These are phyloP conservation scores for Limenitis arthemis DNA, from an alignment of 2,888 invertebrate species.

Conservation along the genomic window DNA sequence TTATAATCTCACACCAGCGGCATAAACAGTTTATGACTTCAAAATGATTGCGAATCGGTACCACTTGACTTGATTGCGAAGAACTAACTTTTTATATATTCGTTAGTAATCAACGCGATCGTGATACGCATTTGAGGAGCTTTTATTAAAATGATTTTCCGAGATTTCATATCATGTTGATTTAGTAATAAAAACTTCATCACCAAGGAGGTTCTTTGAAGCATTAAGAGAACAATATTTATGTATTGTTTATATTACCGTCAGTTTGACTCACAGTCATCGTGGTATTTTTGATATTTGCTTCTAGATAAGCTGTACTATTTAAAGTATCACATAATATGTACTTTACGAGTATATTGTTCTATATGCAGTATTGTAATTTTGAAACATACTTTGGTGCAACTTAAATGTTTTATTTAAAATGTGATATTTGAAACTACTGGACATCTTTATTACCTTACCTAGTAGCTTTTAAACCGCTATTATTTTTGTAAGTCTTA, in stretches of 20 bases:
- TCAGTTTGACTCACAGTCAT: not conserved
- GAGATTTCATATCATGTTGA: not conserved
- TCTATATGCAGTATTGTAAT: not conserved
- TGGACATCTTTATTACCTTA: conserved; percentile 61
- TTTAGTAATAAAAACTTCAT: conserved; percentile 11
- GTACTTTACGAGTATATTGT: not conserved
- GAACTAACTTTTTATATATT: conserved; percentile 32
- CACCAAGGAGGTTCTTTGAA: conserved; percentile 42
- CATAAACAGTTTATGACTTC: conserved; percentile 36
- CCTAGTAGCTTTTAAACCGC: conserved; percentile 46
- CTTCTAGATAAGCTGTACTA: not conserved
- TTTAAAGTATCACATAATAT: not conserved
- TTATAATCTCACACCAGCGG: conserved; percentile 38
- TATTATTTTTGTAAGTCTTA: conserved; percentile 25
- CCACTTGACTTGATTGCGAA: conserved; percentile 35
- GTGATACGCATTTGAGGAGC: conserved; percentile 42
- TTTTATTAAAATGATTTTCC: conserved; percentile 19
- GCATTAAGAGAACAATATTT: conserved; percentile 24
- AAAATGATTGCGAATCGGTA: conserved; percentile 31
- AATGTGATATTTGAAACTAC: conserved; percentile 25
- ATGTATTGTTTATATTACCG: not conserved
- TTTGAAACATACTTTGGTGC: not conserved
- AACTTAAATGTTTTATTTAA: not conserved
- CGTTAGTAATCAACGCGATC: conserved; percentile 33
- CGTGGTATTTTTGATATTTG: not conserved